Evolutionary conservation across 2,113 vertebrate species (phyloP).

Genomic region (Haemorhous mexicanus): DNA sequence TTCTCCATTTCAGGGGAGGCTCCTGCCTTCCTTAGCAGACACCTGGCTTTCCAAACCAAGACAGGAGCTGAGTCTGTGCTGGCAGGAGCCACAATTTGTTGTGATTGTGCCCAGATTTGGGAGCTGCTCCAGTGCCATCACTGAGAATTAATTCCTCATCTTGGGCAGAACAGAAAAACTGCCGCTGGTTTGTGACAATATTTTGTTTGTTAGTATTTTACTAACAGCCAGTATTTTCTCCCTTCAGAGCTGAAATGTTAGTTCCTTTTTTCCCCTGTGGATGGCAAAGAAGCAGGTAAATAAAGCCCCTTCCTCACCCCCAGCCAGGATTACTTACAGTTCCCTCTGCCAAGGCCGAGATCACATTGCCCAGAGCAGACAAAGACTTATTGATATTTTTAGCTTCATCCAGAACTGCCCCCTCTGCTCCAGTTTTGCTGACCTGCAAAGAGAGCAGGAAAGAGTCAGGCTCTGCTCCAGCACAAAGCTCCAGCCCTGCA

Average conservation of each 20-base stretch:
- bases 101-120: not conserved
- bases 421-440: slow-evolving; percentile 98
- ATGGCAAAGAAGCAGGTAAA: not conserved
- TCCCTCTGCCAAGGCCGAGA: slow-evolving; percentile 94
- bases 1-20: too few relatives aligned
- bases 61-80: fast-evolving
- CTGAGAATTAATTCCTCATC: not conserved
- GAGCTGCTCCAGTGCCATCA: not conserved
- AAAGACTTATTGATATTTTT: slow-evolving; percentile 99
- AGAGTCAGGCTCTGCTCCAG: not conserved
- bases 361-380: slow-evolving; percentile 95
- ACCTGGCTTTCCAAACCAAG: too few relatives aligned
- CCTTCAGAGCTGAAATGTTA: not conserved
- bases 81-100: not conserved
- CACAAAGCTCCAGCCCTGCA: not conserved
- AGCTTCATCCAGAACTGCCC: slow-evolving; percentile 93
- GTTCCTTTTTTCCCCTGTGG: not conserved
- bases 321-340: slow-evolving; percentile 75
- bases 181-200: not conserved
- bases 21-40: too few relatives aligned
- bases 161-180: not conserved
- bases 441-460: slow-evolving; percentile 76
- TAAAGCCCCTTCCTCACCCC: not conserved
- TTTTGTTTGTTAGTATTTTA: not conserved
- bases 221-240: not conserved